Conservation (phyloP, 2,888 invertebrate genomes). For the Fragum whitleyi region DNA sequence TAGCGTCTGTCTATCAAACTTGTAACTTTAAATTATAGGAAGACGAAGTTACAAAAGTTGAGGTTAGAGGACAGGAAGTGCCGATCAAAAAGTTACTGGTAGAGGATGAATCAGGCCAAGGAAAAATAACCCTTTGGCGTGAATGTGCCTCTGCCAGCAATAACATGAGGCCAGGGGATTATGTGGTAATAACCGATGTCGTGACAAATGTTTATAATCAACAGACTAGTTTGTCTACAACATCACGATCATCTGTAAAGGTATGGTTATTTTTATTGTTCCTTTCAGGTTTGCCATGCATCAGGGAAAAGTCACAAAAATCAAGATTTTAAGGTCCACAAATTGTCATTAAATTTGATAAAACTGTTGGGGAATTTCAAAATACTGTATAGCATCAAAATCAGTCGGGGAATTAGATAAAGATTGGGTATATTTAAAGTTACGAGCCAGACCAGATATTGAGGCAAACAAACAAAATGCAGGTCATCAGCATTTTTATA, state of each 20-base stretch:
- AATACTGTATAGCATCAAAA: too few species aligned
- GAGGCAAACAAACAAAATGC: too few species aligned
- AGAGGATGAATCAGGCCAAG: constrained; percentile 30
- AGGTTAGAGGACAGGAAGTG: constrained; percentile 11
- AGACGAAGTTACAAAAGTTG: constrained; percentile 14
- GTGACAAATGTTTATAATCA: constrained; percentile 34
- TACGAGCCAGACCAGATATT: too few species aligned
- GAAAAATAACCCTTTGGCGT: constrained; percentile 46
- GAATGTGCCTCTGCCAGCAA: not conserved
- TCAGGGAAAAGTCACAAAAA: too few species aligned
- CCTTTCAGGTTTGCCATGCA: not conserved
- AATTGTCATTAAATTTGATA: too few species aligned
- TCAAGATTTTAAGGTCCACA: too few species aligned
- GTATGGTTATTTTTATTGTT: constrained; percentile 8
- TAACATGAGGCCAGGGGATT: constrained; percentile 41
- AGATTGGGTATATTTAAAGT: too few species aligned
- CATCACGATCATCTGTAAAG: not conserved
- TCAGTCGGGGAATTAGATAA: too few species aligned
- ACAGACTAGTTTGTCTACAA: constrained; percentile 30
- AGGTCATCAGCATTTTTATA: too few species aligned
- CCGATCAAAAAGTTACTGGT: constrained; percentile 29
- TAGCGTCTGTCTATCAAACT: not conserved
- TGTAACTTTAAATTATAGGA: not conserved
- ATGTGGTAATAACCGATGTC: constrained; percentile 47
- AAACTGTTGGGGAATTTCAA: too few species aligned